Evolutionary conservation across 2,113 vertebrate genomes (phyloP), one percentile per base, ranked within the genome.

Genomic region (Epinephelus moara): DNA sequence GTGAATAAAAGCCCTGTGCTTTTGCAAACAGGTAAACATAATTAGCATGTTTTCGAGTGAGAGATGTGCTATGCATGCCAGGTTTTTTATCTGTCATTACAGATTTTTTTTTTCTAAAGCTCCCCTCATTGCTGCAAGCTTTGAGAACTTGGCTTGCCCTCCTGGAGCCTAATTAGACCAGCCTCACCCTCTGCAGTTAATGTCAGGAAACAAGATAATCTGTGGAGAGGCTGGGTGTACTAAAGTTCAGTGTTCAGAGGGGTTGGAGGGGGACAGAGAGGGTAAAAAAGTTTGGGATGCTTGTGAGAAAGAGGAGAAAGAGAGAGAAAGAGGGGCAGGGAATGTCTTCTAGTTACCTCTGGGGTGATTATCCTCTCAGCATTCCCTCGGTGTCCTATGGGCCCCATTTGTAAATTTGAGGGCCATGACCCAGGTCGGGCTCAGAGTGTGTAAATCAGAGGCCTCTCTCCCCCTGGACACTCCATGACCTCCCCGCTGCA

Each of bases 301-400:
- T 14, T 8, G 52, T 13, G 18, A 13, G 87, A 88, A 71, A 77
- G 50, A 56, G 40, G 56, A 70, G 70, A 69, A 80, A 62, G 47
- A 74, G 52, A 80, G 69, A 75, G 42, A 63, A 15, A 60, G 47
- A 85, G 19, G n/a, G 61, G 30, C 62, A 76, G 79, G 27, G 82
- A 80, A 83, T 79, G 89, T 82, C 91, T 80, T 75, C n/a, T 79
- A 89, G 91, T 92, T 79, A 91, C 91, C 89, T 89, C 89, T 77
- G 64, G 75, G 56, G 55, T 72, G 15, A 80, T 40, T 55, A 50
- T 79, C 42, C 76, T 69, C 17, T 33, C 60, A 40, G 47, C 64
- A 53, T 69, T 63, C 70, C 62, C 53, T 72, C 60, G 57, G 49
- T 1, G 18, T 81, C 86, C 85, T 75, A 1, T 69, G 87, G 91